Base-by-base conservation (phyloP, 2,797 vertebrate species). In the Lindbergichthys nudifrons region DNA sequence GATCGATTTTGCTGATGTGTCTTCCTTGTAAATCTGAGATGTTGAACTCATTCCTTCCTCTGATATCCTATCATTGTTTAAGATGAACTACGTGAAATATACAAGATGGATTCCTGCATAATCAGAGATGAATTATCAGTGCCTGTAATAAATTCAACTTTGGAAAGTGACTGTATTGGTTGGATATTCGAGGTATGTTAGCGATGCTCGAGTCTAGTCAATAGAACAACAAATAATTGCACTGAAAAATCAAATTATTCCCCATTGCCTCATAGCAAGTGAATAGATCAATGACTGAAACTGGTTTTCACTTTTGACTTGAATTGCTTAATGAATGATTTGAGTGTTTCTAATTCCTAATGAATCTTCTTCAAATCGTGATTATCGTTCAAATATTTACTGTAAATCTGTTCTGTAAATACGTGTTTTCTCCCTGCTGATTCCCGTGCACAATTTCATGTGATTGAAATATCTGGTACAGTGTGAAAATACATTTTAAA, bases 61-160 rank as follows among this genome's bases (percentile, higher is more conserved):
- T 63, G 46, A 42, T 56, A 39, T 71, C 36, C 54, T 18, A 15
- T 64, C 46, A 16, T 80, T 36, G 32, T 36, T 36, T 60, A 54
- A 0, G 14, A 60, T 15, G 50, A 65, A 72, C 83, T 77, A 69
- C 48, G 58, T 45, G 65, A 53, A 73, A 63, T 32, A 52, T 10
- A 58, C 60, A n/a, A 50, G 53, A 60, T 67, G 46, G 13, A 52
- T 71, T 82, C 66, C 42, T 81, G 48, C 46, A 36, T 65, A 92
- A 87, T 92, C 84, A 91, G 66, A 93, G 89, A 90, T 86, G 87
- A 81, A 68, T 92, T 92, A 85, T 81, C 89, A 92, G 92, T 95
- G 93, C 92, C 94, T 95, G 93, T 90, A 90, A 91, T 75, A 12
- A 77, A 93, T 90, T 70, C 15, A 69, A 73, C 88, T 93, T 85